These are phyloP conservation scores for Scleropages formosus DNA, from an alignment of 2,797 vertebrate species.

Conservation along the genomic window DNA sequence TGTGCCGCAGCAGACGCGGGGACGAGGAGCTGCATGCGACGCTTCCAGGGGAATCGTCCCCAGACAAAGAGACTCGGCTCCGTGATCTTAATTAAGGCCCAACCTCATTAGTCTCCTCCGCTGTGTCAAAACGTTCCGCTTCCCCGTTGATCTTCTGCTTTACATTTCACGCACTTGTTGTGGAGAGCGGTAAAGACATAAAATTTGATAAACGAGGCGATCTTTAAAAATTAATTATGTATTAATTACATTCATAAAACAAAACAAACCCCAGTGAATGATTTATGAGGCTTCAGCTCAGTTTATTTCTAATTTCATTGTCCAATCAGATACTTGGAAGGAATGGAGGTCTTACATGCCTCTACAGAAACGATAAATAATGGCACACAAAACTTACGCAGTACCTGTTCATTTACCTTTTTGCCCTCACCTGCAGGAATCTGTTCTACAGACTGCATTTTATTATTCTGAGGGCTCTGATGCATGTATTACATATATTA, in stretches of 20 bases:
- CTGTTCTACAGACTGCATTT: too few relatives aligned
- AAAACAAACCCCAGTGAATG: conserved; percentile 86
- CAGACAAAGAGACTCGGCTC: conserved; percentile 42
- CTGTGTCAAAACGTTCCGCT: conserved; percentile 21
- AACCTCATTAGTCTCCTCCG: conserved; percentile 41
- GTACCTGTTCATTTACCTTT: too few relatives aligned
- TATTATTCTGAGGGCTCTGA: too few relatives aligned
- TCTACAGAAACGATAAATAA: conserved; percentile 45
- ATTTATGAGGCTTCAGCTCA: conserved; percentile 79
- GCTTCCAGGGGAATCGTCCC: conserved; percentile 41
- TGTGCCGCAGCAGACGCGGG: conserved; percentile 16
- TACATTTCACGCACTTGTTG: conserved; percentile 48
- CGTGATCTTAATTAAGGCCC: conserved; percentile 46
- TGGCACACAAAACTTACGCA: too few relatives aligned
- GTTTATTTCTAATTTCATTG: conserved; percentile 67
- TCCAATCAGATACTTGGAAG: conserved; percentile 62
- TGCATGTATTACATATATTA: too few relatives aligned
- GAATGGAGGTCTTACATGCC: conserved; percentile 37
- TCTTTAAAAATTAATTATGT: conserved; percentile 96
- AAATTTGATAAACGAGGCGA: conserved; percentile 87
- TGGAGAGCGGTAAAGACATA: conserved; percentile 66
- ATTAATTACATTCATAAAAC: conserved; percentile 89
- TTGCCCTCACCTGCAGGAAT: too few relatives aligned
- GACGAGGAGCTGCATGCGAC: not conserved
- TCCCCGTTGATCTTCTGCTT: conserved; percentile 14